These are phyloP conservation scores for Adoxophyes honmai DNA, from an alignment of 1,140 invertebrate genomes.

Conservation along the genomic window DNA sequence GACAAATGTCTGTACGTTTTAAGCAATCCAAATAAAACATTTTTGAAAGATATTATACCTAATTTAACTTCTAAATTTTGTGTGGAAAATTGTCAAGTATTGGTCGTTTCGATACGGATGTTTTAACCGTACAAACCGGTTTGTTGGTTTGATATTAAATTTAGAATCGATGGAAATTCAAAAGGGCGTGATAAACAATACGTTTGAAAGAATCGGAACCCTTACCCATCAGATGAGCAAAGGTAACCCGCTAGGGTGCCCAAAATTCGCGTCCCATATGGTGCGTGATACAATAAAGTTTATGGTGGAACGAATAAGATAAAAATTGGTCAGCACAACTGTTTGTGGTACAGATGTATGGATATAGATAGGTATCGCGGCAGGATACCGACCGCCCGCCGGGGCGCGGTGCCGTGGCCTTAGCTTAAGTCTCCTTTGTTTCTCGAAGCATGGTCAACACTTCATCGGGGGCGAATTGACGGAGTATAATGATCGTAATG, in stretches of 20 bases:
- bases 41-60: too few species aligned
- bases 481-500: constrained; percentile 7
- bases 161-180: too few species aligned
- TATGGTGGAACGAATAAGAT: constrained; percentile 52
- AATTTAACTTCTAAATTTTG: too few species aligned
- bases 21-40: neutral
- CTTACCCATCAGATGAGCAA: constrained; percentile 30
- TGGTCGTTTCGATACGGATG: too few species aligned
- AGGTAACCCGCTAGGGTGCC: constrained; percentile 32
- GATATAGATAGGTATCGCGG: constrained; percentile 52
- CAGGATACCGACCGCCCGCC: constrained; percentile 48
- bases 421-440: constrained; percentile 40
- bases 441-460: constrained; percentile 15
- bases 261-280: constrained; percentile 54
- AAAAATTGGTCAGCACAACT: constrained; percentile 51
- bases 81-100: too few species aligned
- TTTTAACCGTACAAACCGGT: too few species aligned
- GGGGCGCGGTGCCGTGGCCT: constrained; percentile 32
- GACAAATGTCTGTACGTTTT: constrained; percentile 16
- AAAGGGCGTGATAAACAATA: neutral
- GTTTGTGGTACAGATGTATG: constrained; percentile 48
- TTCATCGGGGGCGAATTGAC: constrained; percentile 9
- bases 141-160: too few species aligned
- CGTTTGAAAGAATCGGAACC: neutral
- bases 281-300: constrained; percentile 51